Percentiles rank a stretch among this genome's conserved stretches.
phyloP scores from a whole-genome alignment of 2,888 invertebrate genomes.

The Unio delphinus region DNA sequence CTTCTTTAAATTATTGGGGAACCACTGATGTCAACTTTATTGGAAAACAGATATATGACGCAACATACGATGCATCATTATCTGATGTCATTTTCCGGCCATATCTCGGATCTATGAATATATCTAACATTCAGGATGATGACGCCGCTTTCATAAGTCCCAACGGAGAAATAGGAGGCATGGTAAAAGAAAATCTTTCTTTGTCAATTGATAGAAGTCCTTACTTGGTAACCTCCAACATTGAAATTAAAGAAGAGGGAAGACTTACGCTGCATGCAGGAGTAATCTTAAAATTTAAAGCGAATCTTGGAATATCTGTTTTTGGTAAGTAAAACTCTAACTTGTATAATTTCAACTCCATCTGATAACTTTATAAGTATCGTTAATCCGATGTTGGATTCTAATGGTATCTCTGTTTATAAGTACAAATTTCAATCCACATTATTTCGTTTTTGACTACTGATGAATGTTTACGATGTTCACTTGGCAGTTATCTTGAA shows the following conservation, averaged over 20 bases:
- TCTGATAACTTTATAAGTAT: too few relatives aligned
- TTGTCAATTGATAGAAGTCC: conserved; percentile 14
- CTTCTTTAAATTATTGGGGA: conserved; percentile 36
- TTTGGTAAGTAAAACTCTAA: too few relatives aligned
- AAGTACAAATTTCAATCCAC: too few relatives aligned
- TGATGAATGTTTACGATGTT: too few relatives aligned
- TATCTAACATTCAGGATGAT: conserved; percentile 13
- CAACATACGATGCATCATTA: conserved; percentile 13
- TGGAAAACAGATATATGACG: conserved; percentile 20
- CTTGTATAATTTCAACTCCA: too few relatives aligned
- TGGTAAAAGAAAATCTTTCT: conserved; percentile 11
- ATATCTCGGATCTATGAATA: conserved; percentile 21
- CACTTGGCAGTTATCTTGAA: too few relatives aligned
- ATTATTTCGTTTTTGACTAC: too few relatives aligned
- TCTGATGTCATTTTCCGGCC: conserved; percentile 17
- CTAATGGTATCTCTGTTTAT: too few relatives aligned
- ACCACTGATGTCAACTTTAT: conserved; percentile 14
- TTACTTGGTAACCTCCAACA: conserved; percentile 21
- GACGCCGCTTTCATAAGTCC: conserved; percentile 13
- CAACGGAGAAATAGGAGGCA: conserved; percentile 24
- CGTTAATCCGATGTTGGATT: too few relatives aligned
- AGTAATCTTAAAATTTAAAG: conserved; percentile 17
- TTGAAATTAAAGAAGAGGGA: conserved; percentile 15
- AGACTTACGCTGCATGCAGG: conserved; percentile 21
- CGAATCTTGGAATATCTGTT: conserved; percentile 10